Evolutionary conservation across 2,113 vertebrate genomes (phyloP).

Genomic region (Phainopepla nitens): DNA sequence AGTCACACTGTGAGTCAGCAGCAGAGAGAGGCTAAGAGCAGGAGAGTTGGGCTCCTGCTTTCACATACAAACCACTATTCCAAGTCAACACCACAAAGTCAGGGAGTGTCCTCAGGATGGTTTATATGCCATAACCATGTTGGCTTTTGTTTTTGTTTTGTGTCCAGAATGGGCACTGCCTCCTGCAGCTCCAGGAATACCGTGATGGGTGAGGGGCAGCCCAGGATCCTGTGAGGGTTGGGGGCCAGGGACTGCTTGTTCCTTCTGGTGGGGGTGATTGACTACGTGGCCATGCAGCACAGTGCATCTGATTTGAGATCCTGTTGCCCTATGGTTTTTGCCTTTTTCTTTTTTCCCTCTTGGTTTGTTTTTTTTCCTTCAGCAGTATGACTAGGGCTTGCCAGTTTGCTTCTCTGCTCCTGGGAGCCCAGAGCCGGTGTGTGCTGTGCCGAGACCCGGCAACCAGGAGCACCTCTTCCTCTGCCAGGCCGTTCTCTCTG

Average conservation of each 20-base stretch:
- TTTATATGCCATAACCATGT: neutral
- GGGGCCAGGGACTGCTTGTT: neutral
- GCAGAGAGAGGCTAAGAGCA: neutral
- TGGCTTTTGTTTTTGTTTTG: neutral
- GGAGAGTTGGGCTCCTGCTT: neutral
- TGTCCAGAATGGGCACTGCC: neutral
- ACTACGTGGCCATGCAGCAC: fast-evolving
- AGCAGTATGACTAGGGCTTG: neutral
- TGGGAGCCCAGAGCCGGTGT: neutral
- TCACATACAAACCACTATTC: neutral
- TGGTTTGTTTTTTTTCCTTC: fast-evolving
- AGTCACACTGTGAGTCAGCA: neutral
- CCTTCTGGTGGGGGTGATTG: fast-evolving
- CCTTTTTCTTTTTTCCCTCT: neutral
- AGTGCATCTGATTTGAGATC: too few relatives aligned
- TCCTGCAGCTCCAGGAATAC: fast-evolving
- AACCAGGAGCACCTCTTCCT: too few relatives aligned
- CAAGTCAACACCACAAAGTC: fast-evolving
- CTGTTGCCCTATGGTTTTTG: neutral
- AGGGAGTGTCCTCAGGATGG: too few relatives aligned
- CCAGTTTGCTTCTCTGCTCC: neutral
- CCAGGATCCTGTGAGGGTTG: fast-evolving
- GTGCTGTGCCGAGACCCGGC: too few relatives aligned
- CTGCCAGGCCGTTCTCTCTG: too few relatives aligned
- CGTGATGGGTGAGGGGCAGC: fast-evolving